Evolutionary conservation across 2,113 vertebrate species (phyloP), one percentile per base, ranked within the genome.

Genomic region (Hemicordylus capensis): DNA sequence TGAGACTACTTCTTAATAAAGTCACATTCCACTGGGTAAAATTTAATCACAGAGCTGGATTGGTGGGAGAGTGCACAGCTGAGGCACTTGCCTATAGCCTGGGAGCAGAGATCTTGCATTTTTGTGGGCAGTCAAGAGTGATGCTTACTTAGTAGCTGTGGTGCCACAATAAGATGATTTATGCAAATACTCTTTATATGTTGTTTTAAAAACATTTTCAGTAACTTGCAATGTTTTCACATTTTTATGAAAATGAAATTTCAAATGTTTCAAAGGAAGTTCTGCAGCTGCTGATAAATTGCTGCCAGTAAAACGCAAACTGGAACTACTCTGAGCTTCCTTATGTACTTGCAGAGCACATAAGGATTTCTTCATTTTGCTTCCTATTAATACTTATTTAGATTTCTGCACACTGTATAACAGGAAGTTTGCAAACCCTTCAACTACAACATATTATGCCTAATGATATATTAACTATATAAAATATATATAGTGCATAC

Each of bases 311-410:
- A n/a, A 12, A 80, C 2, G 4, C 44, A 66, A 37, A 8, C 48
- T 76, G 61, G 1, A 67, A 67, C 3, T 67, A 67, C 15, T 66
- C 73, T 77, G 48, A 86, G 81, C 22, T 67, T 67, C 46, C 9
- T 20, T 48, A 75, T 24, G 8, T 19, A 37, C 31, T 46, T 76
- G 59, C 67, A 89, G 39, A 0, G 0, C 8, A 28, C 87, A 14
- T 20, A 59, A 56, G 19, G 12, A 92, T 88, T 88, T 90, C 90
- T 85, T 89, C 86, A 91, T 94, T 90, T 76, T 87, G 46, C 75
- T 75, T 73, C 10, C 84, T 90, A 85, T 86, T 64, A 58, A 93
- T 34, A 0, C n/a, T n/a, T n/a, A n/a, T n/a, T n/a, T 77, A 79
- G 84, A 93, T 88, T 72, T 75, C 76, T 93, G 89, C 89, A 67